phyloP scores from a whole-genome alignment of 2,888 invertebrate species.

The Geophilus truncorum region DNA sequence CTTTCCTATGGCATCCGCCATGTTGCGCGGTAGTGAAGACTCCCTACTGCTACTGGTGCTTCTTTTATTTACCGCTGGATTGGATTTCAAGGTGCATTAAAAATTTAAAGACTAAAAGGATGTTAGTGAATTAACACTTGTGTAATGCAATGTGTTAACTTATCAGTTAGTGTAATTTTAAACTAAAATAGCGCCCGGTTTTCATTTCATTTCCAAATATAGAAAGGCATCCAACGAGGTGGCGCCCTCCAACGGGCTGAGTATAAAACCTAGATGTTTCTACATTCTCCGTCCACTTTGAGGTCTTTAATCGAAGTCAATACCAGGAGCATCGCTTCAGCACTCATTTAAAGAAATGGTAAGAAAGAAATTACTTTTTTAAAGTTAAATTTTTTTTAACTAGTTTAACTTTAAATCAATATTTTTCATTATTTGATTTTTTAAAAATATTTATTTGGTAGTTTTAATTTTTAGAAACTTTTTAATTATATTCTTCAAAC shows the following conservation, averaged over 20 bases:
- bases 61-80: background rate
- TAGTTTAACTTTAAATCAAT: background rate
- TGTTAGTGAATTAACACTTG: background rate
- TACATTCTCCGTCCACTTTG: background rate
- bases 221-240: background rate
- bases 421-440: background rate
- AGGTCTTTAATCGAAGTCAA: background rate
- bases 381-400: background rate
- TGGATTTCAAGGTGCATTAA: background rate
- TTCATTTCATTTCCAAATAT: slow-evolving; percentile 5
- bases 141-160: background rate
- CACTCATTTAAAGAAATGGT: background rate
- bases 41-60: background rate
- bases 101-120: background rate
- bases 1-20: no score
- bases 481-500: background rate
- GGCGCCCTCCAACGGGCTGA: background rate
- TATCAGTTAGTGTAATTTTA: background rate
- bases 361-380: background rate
- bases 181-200: background rate
- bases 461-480: background rate
- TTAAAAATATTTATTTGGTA: background rate
- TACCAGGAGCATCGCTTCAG: background rate
- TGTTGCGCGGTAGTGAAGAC: slow-evolving; percentile 12
- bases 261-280: background rate